Evolutionary conservation across 1,140 invertebrate genomes (phyloP), one percentile per base, ranked within the genome.

Genomic region (Aphelinus atriplicis): DNA sequence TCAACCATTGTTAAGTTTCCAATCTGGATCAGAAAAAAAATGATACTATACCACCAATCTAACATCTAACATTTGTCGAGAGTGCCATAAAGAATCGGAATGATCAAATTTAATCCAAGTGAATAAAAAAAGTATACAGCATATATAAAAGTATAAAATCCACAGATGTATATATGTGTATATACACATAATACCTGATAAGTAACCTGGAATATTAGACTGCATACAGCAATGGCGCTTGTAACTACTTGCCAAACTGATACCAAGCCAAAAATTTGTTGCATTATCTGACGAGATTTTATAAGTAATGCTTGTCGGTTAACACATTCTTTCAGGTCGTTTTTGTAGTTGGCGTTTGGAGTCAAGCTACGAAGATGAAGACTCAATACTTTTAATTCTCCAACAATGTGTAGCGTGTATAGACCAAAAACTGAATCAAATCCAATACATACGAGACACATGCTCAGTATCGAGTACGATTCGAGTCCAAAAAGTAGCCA

Each of bases 351-450:
- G 1, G 67, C 62, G 7, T 70, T 61, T 6, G 55, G 60, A 53
- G 63, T 57, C 26, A 81, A 43, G 65, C 78, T 75, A 6, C 58
- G 62, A 42, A 81, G 78, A 7, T 73, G 80, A 50, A 10, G 71
- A 3, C 55, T 70, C 56, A 72, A 75, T 61, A 57, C 74, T 47
- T 43, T 71, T 56, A 65, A 53, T 76, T 80, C 76, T 3, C 75
- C 79, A 2, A 75, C 61, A 10, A 84, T 80, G 69, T 82, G 82
- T 53, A 81, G 78, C 46, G 78, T 50, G n/a, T 80, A 79, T 43
- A 80, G 64, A 7, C 78, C 78, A 67, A 81, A 84, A 6, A 80
- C 43, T 1, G 78, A 77, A 48, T 84, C 83, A 2, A 80, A 79
- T 1, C 82, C 78, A 3, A 26, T 26, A 26, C 26, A 26, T 26